These are phyloP conservation scores for Lanius collurio DNA, from an alignment of 2,113 vertebrate genomes.

Conservation along the genomic window DNA sequence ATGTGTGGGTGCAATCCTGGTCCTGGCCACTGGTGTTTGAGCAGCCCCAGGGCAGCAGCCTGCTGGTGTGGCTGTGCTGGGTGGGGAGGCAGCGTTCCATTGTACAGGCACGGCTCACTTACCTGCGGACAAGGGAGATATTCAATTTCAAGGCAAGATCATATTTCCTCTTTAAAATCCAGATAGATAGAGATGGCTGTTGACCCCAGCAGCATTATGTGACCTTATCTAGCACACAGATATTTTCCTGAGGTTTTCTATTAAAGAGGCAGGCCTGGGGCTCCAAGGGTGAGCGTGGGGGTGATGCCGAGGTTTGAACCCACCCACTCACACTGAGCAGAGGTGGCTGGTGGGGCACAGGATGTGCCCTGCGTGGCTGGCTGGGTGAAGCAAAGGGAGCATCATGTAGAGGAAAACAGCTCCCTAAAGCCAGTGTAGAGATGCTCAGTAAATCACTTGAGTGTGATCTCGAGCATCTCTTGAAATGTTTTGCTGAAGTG, in stretches of 20 bases:
- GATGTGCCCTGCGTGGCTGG: fast-evolving
- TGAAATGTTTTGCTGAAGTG: not conserved
- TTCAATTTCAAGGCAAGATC: not conserved
- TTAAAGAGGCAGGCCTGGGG: not conserved
- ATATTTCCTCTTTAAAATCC: conserved; percentile 26
- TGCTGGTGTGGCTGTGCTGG: not conserved
- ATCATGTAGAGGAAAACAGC: not conserved
- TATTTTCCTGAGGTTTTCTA: conserved; percentile 10
- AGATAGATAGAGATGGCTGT: not conserved
- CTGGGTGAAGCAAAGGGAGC: not conserved
- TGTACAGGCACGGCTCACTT: not conserved
- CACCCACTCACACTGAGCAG: not conserved
- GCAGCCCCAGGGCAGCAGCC: not conserved
- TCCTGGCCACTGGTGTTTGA: not conserved
- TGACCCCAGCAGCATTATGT: conserved; percentile 15
- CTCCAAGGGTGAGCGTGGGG: not conserved
- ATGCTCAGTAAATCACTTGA: not conserved
- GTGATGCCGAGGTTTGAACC: not conserved
- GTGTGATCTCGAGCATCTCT: not conserved
- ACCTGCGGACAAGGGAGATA: not conserved
- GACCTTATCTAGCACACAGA: not conserved
- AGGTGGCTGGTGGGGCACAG: not conserved
- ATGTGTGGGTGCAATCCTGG: not conserved
- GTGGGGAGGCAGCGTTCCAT: fast-evolving
- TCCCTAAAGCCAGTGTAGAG: not conserved